Percentiles rank a stretch among this genome's conserved stretches.
Evolutionary conservation across 2,888 invertebrate genomes (phyloP).

Genomic region (Eilema caniola): DNA sequence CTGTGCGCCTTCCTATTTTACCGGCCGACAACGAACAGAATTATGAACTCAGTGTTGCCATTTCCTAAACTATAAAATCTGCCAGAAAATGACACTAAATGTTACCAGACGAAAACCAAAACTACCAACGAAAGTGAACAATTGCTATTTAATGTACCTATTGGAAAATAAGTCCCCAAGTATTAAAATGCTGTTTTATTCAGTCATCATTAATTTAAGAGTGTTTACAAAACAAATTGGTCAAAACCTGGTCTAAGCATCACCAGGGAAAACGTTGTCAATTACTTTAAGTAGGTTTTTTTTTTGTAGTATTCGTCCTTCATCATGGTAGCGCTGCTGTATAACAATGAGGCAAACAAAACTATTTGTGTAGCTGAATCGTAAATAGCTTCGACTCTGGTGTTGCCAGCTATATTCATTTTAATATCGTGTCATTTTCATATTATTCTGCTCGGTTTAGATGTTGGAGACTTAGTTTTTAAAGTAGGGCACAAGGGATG

Average conservation of each 20-base stretch:
- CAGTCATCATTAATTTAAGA: not conserved
- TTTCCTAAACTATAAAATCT: too few relatives aligned
- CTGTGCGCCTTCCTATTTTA: too few relatives aligned
- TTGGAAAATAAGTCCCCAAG: too few relatives aligned
- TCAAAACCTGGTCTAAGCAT: not conserved
- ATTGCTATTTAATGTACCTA: too few relatives aligned
- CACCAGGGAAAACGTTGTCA: not conserved
- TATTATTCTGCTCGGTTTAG: constrained; percentile 20
- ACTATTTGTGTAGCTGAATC: constrained; percentile 15
- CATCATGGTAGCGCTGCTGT: constrained; percentile 7
- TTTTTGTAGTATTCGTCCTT: constrained; percentile 8
- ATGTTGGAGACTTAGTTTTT: not conserved
- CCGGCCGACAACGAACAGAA: too few relatives aligned
- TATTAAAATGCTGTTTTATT: not conserved
- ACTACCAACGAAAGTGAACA: too few relatives aligned
- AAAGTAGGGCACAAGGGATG: too few relatives aligned
- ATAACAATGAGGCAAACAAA: constrained; percentile 22
- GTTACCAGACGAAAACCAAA: too few relatives aligned
- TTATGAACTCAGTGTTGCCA: too few relatives aligned
- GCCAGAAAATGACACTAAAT: too few relatives aligned
- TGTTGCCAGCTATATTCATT: constrained; percentile 5
- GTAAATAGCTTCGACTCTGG: constrained; percentile 13
- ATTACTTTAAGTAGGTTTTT: constrained; percentile 17
- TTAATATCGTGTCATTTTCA: constrained; percentile 5
- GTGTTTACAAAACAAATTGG: not conserved